These are phyloP conservation scores for Euspilapteryx auroguttella DNA, from an alignment of 2,888 invertebrate species.

Conservation along the genomic window DNA sequence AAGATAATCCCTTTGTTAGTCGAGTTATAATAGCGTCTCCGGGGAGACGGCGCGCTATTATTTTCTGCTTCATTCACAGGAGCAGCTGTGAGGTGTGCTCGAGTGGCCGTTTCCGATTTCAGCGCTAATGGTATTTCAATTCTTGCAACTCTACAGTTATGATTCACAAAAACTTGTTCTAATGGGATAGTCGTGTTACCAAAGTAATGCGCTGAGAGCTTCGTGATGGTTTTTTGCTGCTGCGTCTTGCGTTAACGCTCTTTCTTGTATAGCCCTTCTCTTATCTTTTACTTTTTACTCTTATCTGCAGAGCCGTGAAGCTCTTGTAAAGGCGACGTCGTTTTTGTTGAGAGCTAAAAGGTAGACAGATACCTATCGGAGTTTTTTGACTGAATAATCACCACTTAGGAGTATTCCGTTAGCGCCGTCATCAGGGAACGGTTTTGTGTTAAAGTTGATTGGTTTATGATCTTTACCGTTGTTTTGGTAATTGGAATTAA, in stretches of 20 bases:
- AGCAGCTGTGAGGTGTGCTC: conserved; percentile 38
- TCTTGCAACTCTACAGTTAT: conserved; percentile 15
- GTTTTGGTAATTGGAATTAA: too few species aligned
- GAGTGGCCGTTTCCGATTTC: conserved; percentile 47
- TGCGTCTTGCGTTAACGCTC: conserved; percentile 9
- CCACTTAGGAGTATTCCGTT: background rate
- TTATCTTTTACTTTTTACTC: conserved; percentile 17
- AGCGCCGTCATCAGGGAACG: too few species aligned
- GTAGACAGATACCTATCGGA: background rate
- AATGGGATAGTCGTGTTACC: conserved; percentile 35
- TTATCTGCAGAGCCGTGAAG: conserved; percentile 8
- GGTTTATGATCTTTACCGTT: too few species aligned
- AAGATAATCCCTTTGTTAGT: conserved; percentile 55
- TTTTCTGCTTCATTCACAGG: conserved; percentile 41
- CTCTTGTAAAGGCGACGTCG: conserved; percentile 3
- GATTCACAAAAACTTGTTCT: conserved; percentile 7
- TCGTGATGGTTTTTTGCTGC: conserved; percentile 24
- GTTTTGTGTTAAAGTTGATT: too few species aligned
- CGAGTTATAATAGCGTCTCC: conserved; percentile 44
- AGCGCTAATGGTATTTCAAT: conserved; percentile 39
- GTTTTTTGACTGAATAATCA: background rate
- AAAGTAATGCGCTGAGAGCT: conserved; percentile 26
- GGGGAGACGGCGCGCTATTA: conserved; percentile 32
- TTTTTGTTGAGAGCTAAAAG: background rate
- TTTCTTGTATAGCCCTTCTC: conserved; percentile 18